Percentiles rank a stretch among this genome's conserved stretches.
These are phyloP conservation scores for Acheta domesticus DNA, from an alignment of 2,888 invertebrate genomes.

Conservation along the genomic window DNA sequence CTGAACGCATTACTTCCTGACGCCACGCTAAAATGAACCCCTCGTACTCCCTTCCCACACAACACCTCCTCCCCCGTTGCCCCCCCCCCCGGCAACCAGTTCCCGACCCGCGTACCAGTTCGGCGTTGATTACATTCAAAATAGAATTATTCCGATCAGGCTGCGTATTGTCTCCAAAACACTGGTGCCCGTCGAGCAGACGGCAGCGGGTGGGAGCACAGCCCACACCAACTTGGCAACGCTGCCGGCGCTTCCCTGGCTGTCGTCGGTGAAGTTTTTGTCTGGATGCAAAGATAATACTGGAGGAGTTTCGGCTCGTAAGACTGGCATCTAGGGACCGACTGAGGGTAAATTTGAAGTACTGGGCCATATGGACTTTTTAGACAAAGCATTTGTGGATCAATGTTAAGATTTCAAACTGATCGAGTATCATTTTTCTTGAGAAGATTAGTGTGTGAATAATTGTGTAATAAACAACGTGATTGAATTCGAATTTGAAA, in stretches of 20 bases:
- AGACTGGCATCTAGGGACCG: too few species aligned
- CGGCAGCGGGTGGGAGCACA: background rate
- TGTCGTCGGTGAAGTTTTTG: background rate
- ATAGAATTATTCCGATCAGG: conserved; percentile 10
- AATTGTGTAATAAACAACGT: too few species aligned
- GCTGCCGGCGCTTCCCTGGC: background rate
- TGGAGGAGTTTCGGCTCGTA: background rate
- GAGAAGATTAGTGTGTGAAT: too few species aligned
- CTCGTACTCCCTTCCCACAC: background rate
- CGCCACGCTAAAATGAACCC: background rate
- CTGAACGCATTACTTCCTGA: background rate
- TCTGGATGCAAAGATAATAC: background rate
- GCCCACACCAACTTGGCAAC: background rate
- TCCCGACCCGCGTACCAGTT: background rate
- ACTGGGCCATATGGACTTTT: too few species aligned
- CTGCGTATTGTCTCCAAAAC: conserved; percentile 18
- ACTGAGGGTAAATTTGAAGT: too few species aligned
- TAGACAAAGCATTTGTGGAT: too few species aligned
- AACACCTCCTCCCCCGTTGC: background rate
- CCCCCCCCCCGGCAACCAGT: background rate
- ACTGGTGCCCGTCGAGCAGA: background rate
- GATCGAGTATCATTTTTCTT: too few species aligned
- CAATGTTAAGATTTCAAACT: too few species aligned
- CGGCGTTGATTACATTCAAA: conserved; percentile 18
- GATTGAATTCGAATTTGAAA: too few species aligned